Evolutionary conservation across 2,797 vertebrate genomes (phyloP), one percentile per base, ranked within the genome.

Genomic region (Cyprinella venusta): DNA sequence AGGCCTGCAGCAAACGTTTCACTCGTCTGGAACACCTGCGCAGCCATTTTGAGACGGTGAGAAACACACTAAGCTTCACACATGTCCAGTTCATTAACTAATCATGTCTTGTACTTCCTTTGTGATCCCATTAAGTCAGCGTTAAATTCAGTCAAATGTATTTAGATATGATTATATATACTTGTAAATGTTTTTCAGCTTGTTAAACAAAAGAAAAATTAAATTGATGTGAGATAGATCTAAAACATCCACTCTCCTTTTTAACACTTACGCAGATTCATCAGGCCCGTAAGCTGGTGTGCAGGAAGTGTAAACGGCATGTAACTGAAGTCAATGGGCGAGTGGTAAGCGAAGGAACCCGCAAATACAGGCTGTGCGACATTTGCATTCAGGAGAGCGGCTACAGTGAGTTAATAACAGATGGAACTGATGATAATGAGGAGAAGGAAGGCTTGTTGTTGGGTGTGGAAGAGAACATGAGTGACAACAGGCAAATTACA

Each of bases 1-100:
- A 99, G 89, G 97, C 97, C 0, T 99, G 98, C 88, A 98, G 97
- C 19, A 99, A 99, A 87, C 95, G 98, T 24, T 99, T 99, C 76
- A 98, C 98, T 83, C 94, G 98, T 86, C 95, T 99, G 30, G 98
- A 99, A 87, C 98, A 99, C 87, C 95, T 99, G 9, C 97, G 97
- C 21, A 99, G 97, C 94, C 98, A 99, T 86, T 98, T 99, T 88
- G 96, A 98, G 91, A 99, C 97, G 8, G 98, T 99, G 90, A 83
- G 82, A 50, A 70, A 77, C 24, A 10, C 70, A 48, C 65, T 18
- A 15, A 48, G n/a, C 52, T 70, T 70, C 40, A 36, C 72, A 68
- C 36, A 8, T 36, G 61, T 64, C 65, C 61, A 30, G 50, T 21
- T 4, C 38, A 45, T 56, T 33, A 30, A 82, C 80, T 42, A 33